Evolutionary conservation across 2,888 invertebrate species (phyloP).

Genomic region (Synergus gifuensis): DNA sequence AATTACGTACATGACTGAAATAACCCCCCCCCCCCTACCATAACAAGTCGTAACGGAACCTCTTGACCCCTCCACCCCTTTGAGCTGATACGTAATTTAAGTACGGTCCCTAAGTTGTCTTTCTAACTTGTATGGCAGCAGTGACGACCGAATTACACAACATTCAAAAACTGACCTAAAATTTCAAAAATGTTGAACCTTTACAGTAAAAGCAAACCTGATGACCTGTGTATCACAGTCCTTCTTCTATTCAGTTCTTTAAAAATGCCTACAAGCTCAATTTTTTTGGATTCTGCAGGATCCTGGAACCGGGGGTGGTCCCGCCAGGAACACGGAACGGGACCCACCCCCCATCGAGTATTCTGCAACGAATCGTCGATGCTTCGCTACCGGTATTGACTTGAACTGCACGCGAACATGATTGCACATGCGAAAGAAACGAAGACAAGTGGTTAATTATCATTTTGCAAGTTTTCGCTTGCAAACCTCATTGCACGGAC

Average conservation of each 20-base stretch:
- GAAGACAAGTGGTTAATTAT: conserved; percentile 42
- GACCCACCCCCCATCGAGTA: conserved; percentile 53
- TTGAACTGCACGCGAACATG: conserved; percentile 34
- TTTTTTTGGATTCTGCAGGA: conserved; percentile 12
- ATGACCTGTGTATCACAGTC: not conserved
- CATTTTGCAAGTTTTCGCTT: conserved; percentile 40
- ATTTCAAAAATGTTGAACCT: too few species aligned
- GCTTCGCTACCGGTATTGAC: conserved; percentile 56
- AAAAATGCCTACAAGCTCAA: not conserved
- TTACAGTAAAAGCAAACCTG: not conserved
- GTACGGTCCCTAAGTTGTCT: too few species aligned
- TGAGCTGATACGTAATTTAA: too few species aligned
- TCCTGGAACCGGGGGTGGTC: conserved; percentile 51
- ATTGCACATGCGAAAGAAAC: conserved; percentile 37
- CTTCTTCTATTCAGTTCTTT: not conserved
- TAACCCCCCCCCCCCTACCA: too few species aligned
- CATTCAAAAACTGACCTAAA: too few species aligned
- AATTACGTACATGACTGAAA: too few species aligned
- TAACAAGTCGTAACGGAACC: too few species aligned
- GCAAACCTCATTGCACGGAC: conserved; percentile 26
- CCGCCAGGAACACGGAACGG: conserved; percentile 47
- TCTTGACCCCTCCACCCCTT: too few species aligned
- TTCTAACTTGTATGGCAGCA: too few species aligned
- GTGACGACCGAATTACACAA: too few species aligned
- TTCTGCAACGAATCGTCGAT: conserved; percentile 49